Base-by-base conservation (phyloP, 2,797 vertebrate species). In the Podarcis siculus region DNA sequence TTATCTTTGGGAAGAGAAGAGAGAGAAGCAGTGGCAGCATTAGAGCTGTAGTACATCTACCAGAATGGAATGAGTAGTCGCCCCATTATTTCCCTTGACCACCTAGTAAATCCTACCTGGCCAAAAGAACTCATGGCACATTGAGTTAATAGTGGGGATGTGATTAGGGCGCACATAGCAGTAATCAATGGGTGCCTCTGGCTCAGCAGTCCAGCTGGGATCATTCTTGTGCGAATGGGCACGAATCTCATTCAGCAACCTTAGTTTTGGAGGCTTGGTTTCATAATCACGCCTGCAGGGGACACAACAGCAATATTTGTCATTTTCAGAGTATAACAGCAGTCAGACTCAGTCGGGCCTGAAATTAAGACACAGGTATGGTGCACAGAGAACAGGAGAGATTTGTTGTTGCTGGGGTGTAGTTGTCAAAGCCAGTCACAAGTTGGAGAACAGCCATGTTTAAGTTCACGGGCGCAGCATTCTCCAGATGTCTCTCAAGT, bases 101-200 rank as follows among this genome's bases (percentile, higher is more conserved):
- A 69, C 27, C 39, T 17, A 25, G 27, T 49, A 85, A 90, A 89
- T 93, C 95, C 93, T 97, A 99, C 99, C 99, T 91, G 99, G 99
- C 98, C 99, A 99, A 96, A 99, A 99, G 97, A 98, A 98, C 89
- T 99, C 98, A 0, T 98, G 98, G 94, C 99, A 99, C 98, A 99
- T 98, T 64, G 98, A 98, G 94, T 99, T 99, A 96, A 99, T 98
- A 0, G 98, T 98, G 37, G 98, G 98, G 92, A 99, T 99, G 97
- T 99, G 98, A 96, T 98, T 98, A 2, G 98, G 99, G 1, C 98
- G 97, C 64, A 99, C 98, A 0, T 99, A 99, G 97, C 99, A 99
- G 96, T 99, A 99, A 96, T 99, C 98, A 3, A 99, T 95, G 80
- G 99, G 97, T 21, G 98, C 97, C 2, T 97, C 97, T 0, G 97